These are phyloP conservation scores for Pinna nobilis DNA, from an alignment of 1,140 invertebrate genomes.

Conservation along the genomic window DNA sequence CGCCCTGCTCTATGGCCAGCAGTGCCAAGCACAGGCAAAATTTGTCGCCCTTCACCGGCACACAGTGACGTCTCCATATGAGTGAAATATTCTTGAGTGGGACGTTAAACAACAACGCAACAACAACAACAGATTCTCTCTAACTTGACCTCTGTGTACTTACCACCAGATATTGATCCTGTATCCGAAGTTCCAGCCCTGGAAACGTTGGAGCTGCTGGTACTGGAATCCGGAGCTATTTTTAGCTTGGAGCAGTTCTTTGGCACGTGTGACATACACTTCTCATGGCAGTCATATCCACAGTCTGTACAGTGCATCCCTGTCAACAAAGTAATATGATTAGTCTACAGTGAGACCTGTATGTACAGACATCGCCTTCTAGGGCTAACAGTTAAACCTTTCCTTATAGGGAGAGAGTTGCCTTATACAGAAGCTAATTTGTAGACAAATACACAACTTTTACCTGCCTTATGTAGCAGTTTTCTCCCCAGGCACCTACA, in stretches of 20 bases:
- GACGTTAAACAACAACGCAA: too few species aligned
- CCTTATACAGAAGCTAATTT: too few species aligned
- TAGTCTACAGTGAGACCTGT: not conserved
- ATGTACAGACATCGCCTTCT: not conserved
- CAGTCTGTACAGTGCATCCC: conserved; percentile 93
- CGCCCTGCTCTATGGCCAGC: not conserved
- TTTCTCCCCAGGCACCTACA: too few species aligned
- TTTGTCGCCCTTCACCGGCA: not conserved
- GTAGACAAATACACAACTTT: too few species aligned
- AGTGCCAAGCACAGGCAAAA: not conserved
- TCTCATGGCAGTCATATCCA: conserved; percentile 96
- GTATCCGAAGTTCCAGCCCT: conserved; percentile 34
- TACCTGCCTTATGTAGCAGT: too few species aligned
- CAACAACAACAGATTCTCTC: too few species aligned
- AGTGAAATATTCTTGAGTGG: too few species aligned
- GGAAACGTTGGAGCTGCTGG: conserved; percentile 55
- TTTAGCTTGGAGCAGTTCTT: conserved; percentile 93
- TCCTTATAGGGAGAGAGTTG: not conserved
- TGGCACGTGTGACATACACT: conserved; percentile 90
- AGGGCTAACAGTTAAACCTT: not conserved
- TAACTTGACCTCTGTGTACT: too few species aligned
- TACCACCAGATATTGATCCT: conserved; percentile 5
- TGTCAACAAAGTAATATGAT: conserved; percentile 43
- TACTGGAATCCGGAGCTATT: conserved; percentile 64
- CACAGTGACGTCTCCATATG: too few species aligned